Evolutionary conservation across 2,113 vertebrate species (phyloP).

Genomic region (Orthochromis malagaraziensis): DNA sequence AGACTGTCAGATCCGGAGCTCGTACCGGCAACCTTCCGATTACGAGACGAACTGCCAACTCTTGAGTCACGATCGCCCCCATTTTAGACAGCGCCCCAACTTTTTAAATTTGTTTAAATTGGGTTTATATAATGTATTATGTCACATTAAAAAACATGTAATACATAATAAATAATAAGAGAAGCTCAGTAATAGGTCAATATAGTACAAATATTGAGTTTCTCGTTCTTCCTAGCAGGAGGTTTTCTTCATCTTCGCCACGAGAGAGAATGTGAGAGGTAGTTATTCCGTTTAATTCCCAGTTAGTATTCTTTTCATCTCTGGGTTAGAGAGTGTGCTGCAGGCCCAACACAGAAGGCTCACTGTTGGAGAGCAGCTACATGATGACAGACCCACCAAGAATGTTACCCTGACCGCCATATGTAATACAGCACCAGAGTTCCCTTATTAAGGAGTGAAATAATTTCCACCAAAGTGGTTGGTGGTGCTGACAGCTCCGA

Average conservation of each 20-base stretch:
- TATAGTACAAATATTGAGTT: slow-evolving; percentile 5
- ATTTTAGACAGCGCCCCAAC: neutral
- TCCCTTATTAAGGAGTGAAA: slow-evolving; percentile 65
- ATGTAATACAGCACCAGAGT: slow-evolving; percentile 67
- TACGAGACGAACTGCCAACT: neutral
- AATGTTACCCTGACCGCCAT: slow-evolving; percentile 63
- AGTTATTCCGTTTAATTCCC: slow-evolving; percentile 48
- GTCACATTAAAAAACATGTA: neutral
- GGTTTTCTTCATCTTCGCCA: neutral
- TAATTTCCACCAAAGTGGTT: slow-evolving; percentile 57
- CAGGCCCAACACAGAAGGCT: slow-evolving; percentile 50
- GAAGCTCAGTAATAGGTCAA: neutral
- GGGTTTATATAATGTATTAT: neutral
- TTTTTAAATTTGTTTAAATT: neutral
- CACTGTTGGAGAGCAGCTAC: slow-evolving; percentile 51
- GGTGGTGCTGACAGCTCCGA: slow-evolving; percentile 64
- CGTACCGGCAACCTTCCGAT: neutral
- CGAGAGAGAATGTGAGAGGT: slow-evolving; percentile 14
- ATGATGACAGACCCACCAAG: slow-evolving; percentile 68
- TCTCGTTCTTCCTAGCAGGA: slow-evolving; percentile 16
- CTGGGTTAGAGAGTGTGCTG: slow-evolving; percentile 32
- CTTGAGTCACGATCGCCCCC: neutral
- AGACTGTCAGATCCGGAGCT: neutral
- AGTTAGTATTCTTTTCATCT: slow-evolving; percentile 50
- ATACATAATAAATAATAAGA: neutral